Evolutionary conservation across 2,113 vertebrate species (phyloP), one percentile per base, ranked within the genome.

Genomic region (Anser cygnoides): DNA sequence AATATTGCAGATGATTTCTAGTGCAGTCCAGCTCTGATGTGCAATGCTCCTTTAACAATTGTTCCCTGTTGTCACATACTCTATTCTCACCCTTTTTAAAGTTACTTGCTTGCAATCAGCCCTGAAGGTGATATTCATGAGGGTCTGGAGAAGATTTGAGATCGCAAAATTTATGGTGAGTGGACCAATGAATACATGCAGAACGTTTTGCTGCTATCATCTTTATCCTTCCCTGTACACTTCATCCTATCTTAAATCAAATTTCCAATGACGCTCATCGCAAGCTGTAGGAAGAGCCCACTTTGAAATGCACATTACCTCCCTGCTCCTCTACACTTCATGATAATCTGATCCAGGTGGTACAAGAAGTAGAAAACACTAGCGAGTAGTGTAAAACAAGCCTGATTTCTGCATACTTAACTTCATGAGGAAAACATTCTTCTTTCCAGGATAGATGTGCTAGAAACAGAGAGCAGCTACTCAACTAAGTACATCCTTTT

Each of bases 1-100:
- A 97, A 95, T 93, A 86, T 25, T 82, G 80, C 75, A 81, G 87
- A 71, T 84, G 57, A 89, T 94, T 93, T 96, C 79, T 63, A 86
- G 84, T 43, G 33, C 73, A 75, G 91, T 16, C 77, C 46, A 29
- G 70, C 39, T 92, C 80, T 88, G 92, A 84, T 28, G 37, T 19
- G 61, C 68, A 63, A 68, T 61, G 87, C 59, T n/a, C 18, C 28
- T 80, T 89, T 73, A 90, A 52, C 66, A 88, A 35, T 62, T 80
- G 87, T 96, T 84, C 57, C 41, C 25, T 88, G 37, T 85, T 84
- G 81, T 68, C 81, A 90, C 33, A 80, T 29, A 70, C 8, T 41
- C 35, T 78, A 73, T 87, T 73, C 59, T 79, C 37, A 35, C 13
- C 10, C 15, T 37, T 74, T 39, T 19, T 41, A 84, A 79, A 92